These are phyloP conservation scores for Ceramica pisi DNA, from an alignment of 2,888 invertebrate species.

Conservation along the genomic window DNA sequence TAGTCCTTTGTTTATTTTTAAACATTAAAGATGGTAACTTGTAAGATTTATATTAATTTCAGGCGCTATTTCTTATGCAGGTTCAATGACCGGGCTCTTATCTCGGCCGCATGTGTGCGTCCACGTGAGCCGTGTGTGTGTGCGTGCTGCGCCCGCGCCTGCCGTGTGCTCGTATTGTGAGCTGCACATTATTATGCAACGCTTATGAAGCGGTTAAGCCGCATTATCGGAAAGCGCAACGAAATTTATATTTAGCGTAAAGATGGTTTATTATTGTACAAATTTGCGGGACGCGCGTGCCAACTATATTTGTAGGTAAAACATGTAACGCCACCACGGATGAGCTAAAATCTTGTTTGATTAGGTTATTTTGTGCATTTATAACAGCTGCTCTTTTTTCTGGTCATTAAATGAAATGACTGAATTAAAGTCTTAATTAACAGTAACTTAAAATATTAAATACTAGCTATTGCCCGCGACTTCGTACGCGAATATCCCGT, in stretches of 20 bases:
- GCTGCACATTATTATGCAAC: slow-evolving; percentile 84
- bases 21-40: slow-evolving; percentile 61
- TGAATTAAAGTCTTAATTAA: neutral
- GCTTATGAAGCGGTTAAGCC: slow-evolving; percentile 77
- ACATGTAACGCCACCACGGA: slow-evolving; percentile 19
- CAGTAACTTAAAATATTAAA: neutral
- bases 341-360: slow-evolving; percentile 1
- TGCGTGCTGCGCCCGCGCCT: slow-evolving; percentile 77
- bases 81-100: slow-evolving; percentile 86
- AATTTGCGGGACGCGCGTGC: slow-evolving; percentile 37
- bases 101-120: slow-evolving; percentile 80
- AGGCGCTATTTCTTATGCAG: slow-evolving; percentile 84
- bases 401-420: neutral
- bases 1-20: slow-evolving; percentile 57
- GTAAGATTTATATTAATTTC: slow-evolving; percentile 80
- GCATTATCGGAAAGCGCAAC: slow-evolving; percentile 76
- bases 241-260: slow-evolving; percentile 66
- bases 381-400: neutral
- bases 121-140: slow-evolving; percentile 70
- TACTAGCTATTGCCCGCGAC: no score
- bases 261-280: slow-evolving; percentile 53
- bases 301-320: slow-evolving; percentile 46
- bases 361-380: slow-evolving; percentile 5
- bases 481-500: no score
- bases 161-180: slow-evolving; percentile 73